phyloP scores from a whole-genome alignment of 2,797 vertebrate genomes.

The Prionace glauca region DNA sequence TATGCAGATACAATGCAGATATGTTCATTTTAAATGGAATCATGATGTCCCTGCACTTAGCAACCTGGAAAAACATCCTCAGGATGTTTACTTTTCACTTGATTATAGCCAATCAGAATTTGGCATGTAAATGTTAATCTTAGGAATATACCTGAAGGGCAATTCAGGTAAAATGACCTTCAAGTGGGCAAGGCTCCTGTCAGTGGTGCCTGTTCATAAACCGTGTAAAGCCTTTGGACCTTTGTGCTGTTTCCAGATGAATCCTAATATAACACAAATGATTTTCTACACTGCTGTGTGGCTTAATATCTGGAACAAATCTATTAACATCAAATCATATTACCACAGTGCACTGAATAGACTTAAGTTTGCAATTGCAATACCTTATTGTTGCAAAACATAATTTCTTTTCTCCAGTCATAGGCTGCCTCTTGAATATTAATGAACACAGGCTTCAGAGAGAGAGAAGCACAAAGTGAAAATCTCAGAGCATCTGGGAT shows the following conservation, averaged over 20 bases:
- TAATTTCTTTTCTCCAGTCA: constrained; percentile 14
- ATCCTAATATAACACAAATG: background rate
- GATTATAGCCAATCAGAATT: background rate
- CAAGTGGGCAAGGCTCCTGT: background rate
- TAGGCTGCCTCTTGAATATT: constrained; percentile 16
- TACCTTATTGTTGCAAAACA: constrained; percentile 19
- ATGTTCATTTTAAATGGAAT: background rate
- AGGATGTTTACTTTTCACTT: background rate
- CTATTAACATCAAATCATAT: constrained; percentile 32
- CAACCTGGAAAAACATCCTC: background rate
- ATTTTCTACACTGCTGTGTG: constrained; percentile 24
- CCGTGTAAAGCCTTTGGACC: background rate
- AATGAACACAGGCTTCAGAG: background rate
- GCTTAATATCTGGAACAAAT: constrained; percentile 32
- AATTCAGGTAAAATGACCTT: background rate
- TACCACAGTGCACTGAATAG: background rate
- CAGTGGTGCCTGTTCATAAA: background rate
- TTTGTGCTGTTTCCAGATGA: background rate
- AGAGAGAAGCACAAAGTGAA: background rate
- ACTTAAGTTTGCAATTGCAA: background rate
- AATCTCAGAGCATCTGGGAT: background rate
- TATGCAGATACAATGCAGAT: background rate
- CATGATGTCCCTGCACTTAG: background rate
- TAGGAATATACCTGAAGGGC: background rate
- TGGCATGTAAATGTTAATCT: background rate